These are phyloP conservation scores for Platyscapa corneri DNA, from an alignment of 1,140 invertebrate species.

Conservation along the genomic window DNA sequence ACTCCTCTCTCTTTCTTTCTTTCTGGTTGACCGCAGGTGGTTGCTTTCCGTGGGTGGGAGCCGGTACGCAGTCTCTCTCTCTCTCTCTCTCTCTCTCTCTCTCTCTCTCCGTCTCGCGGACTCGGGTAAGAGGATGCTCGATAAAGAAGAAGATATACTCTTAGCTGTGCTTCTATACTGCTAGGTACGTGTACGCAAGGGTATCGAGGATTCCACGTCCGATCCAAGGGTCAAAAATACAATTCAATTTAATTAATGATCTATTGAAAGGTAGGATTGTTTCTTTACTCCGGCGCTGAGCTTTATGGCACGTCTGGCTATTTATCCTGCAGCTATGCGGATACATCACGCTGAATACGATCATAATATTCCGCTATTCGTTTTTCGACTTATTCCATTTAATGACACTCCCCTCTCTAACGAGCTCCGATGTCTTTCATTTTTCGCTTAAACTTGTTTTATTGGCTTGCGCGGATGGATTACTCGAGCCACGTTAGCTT, in stretches of 20 bases:
- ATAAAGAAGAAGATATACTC: conserved; percentile 69
- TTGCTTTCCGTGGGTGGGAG: conserved; percentile 66
- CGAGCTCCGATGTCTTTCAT: too few relatives aligned
- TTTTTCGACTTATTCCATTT: too few relatives aligned
- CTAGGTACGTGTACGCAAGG: not conserved
- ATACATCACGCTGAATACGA: too few relatives aligned
- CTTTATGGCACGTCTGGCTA: not conserved
- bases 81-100: too few relatives aligned
- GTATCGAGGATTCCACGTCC: conserved; percentile 8
- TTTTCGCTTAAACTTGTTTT: too few relatives aligned
- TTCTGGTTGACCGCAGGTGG: conserved; percentile 64
- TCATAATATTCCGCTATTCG: too few relatives aligned
- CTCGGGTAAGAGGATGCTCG: conserved; percentile 36
- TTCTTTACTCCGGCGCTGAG: not conserved
- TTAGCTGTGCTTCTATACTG: not conserved
- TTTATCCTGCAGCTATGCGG: too few relatives aligned
- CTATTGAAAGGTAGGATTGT: conserved; percentile 1
- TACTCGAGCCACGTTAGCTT: too few relatives aligned
- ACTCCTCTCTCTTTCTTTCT: conserved; percentile 38
- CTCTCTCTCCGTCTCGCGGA: not conserved
- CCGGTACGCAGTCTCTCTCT: conserved; percentile 25
- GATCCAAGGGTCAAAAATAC: conserved; percentile 15
- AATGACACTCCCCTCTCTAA: too few relatives aligned
- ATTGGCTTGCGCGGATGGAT: too few relatives aligned
- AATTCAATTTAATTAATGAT: conserved; percentile 44